phyloP scores from a whole-genome alignment of 2,113 vertebrate genomes.

The Odocoileus hemionus region DNA sequence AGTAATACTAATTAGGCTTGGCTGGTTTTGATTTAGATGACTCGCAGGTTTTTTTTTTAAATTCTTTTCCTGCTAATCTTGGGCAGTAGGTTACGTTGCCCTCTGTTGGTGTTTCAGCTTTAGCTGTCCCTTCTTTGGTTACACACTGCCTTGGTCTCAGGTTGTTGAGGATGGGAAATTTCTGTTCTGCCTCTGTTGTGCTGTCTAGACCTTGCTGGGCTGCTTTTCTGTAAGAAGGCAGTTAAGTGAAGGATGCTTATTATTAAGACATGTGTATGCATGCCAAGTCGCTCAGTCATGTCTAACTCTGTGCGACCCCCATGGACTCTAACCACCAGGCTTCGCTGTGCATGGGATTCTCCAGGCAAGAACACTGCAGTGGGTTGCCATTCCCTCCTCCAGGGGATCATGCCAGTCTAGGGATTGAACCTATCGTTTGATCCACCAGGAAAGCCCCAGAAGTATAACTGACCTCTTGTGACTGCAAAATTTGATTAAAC shows the following conservation, averaged over 20 bases:
- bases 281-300: neutral
- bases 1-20: neutral
- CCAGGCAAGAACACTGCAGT: neutral
- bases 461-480: neutral
- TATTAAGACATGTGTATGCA: neutral
- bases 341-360: neutral
- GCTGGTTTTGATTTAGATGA: conserved; percentile 10
- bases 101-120: neutral
- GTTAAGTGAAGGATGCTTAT: neutral
- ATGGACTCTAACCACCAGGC: neutral
- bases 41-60: neutral
- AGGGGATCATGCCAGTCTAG: neutral
- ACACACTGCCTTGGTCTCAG: conserved; percentile 5
- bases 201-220: neutral
- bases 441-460: neutral
- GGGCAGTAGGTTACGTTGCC: neutral
- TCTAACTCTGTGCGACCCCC: neutral
- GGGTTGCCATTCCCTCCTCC: neutral
- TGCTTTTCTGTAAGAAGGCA: neutral
- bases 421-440: neutral
- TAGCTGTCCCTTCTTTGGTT: conserved; percentile 26
- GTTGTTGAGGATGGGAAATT: neutral
- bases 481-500: neutral
- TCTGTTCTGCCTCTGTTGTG: neutral
- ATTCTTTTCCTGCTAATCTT: neutral